phyloP scores from a whole-genome alignment of 2,888 invertebrate species.

The Listrodromus nycthemerus region DNA sequence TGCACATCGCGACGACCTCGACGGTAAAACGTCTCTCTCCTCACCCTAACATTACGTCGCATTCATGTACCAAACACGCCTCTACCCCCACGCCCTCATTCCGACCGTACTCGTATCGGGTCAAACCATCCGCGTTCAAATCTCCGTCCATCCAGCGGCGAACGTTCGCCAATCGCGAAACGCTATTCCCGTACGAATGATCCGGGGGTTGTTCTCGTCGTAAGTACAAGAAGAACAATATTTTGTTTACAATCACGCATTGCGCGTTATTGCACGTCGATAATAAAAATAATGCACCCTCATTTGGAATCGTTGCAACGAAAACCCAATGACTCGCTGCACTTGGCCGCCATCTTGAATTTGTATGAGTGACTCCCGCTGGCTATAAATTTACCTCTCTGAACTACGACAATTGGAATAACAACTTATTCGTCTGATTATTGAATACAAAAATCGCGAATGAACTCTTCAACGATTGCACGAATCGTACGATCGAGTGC shows the following conservation, averaged over 20 bases:
- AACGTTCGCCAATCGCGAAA: not conserved
- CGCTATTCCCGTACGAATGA: not conserved
- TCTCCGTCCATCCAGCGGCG: slow-evolving; percentile 15
- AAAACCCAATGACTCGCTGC: slow-evolving; percentile 49
- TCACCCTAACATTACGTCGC: slow-evolving; percentile 4
- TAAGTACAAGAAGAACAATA: slow-evolving; percentile 1
- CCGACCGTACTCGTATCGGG: not conserved
- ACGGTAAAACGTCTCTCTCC: not conserved
- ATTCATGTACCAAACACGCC: slow-evolving; percentile 24
- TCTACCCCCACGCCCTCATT: not conserved
- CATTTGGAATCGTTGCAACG: not conserved
- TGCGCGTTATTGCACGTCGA: not conserved
- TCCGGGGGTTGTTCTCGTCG: not conserved
- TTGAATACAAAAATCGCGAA: not conserved
- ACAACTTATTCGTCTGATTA: not conserved
- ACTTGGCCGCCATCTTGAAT: slow-evolving; percentile 52
- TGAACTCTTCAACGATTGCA: not conserved
- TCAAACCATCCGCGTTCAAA: slow-evolving; percentile 27
- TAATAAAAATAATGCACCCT: not conserved
- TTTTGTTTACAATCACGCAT: not conserved
- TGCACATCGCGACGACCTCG: not conserved
- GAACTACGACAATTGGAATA: not conserved
- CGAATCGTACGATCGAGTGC: not conserved
- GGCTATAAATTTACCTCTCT: not conserved
- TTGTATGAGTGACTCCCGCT: slow-evolving; percentile 8